Base-by-base conservation (phyloP, 2,113 vertebrate species). In the Prinia subflava region DNA sequence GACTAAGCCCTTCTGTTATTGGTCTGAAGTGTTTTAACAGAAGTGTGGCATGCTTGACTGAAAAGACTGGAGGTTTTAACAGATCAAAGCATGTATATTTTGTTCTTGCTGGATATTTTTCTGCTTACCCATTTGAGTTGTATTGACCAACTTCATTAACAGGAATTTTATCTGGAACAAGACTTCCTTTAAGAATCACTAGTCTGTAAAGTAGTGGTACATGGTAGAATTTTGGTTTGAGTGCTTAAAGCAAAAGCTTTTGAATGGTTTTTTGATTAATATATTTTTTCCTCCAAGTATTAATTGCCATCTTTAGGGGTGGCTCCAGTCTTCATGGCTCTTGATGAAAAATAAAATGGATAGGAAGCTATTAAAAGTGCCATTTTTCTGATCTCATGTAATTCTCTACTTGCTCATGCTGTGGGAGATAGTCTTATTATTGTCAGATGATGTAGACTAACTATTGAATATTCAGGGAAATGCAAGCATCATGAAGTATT, bases 11-110 rank as follows among this genome's bases (percentile, higher is more conserved):
- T 63, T 80, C 85, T 93, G 82, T 92, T 94, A 88, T 6, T 89
- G 68, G 63, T 68, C 83, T 83, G 73, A 92, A 96, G 76, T 94
- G 64, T 96, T 91, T 97, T 97, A 95, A 96, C 94, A 96, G 83
- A 73, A 94, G 69, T 80, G 94, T 93, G 96, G 95, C 95, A 97
- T 97, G 98, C 77, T 67, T 87, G 53, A 59, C 75, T 88, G 85
- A 80, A 94, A 90, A 92, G 85, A 28, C 30, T 87, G 62, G 42
- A 83, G 52, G 15, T 55, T 92, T 95, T 90, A 91, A 69, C 46
- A 87, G 46, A 59, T 85, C 50, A 77, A 87, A 90, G 42, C 10
- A 35, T 80, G 31, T 52, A 3, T 62, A 31, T 55, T 57, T 88
- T 90, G 39, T 67, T 69, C 63, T 55, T 76, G 31, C 23, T 55